Base-by-base conservation (phyloP, 2,888 invertebrate genomes). In the Plagodis pulveraria region DNA sequence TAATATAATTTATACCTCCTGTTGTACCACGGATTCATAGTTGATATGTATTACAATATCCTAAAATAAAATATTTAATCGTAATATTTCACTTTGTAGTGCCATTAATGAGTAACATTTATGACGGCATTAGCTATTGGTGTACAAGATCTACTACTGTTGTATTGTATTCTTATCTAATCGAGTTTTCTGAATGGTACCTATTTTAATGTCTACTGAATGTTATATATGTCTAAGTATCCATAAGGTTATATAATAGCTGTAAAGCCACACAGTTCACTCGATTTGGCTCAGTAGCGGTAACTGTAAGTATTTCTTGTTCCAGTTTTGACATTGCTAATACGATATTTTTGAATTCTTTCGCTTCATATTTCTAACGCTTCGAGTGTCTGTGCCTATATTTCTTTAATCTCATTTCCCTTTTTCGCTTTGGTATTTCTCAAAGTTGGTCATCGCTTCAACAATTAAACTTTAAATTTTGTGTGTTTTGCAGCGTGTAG, bases 141-240 rank as follows among this genome's bases (percentile, higher is more conserved):
- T 72, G 72, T 79, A 75, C 67, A 40, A 76, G 77, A 77, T 75
- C 74, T 35, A 74, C 61, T 56, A 65, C 58, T 65, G 67, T 77
- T 80, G 71, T 74, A 78, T 72, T 82, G 81, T 82, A 80, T 81
- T 84, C 80, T 74, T 80, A 75, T 78, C 80, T 78, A 78, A 76
- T 77, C 76, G 77, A 76, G 73, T 78, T 80, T 81, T 86, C 85
- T 88, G 79, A 78, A 83, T 86, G 83, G 81, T 83, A 84, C 78
- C 73, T 85, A 86, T 83, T 85, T 86, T 83, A 83, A 86, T 89
- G 89, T 91, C 88, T 89, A 89, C 84, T 90, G 84, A 90, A 91
- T 91, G 91, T 91, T 91, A 91, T 89, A 89, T 91, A 90, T 91
- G 89, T 91, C 86, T 89, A 91, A 87, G 87, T 87, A 87, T 80